Conservation (phyloP, 2,113 vertebrate species). For the Pelvicachromis taeniatus region DNA sequence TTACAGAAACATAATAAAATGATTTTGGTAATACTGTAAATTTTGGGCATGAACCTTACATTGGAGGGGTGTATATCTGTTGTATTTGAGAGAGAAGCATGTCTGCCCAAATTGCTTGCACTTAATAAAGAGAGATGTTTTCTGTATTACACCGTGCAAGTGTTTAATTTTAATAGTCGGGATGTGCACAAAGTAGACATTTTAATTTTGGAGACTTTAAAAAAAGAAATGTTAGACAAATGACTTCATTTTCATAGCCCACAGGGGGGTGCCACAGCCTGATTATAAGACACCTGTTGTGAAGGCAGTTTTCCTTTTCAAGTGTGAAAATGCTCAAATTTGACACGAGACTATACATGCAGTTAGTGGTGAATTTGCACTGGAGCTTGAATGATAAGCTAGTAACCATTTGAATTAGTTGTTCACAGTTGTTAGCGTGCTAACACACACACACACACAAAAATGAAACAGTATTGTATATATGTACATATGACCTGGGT, state of each 20-base stretch:
- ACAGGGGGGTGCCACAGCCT: background rate
- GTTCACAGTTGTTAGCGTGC: background rate
- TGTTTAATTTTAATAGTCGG: background rate
- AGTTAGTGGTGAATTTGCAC: background rate
- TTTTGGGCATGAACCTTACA: background rate
- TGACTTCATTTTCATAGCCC: background rate
- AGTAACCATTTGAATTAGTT: background rate
- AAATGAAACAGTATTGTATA: background rate
- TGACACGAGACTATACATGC: background rate
- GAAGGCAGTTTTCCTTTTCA: background rate
- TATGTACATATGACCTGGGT: background rate
- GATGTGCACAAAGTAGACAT: background rate
- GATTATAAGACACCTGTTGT: background rate
- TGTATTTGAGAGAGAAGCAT: background rate
- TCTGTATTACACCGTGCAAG: background rate
- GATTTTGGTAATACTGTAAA: background rate
- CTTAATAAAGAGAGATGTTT: conserved; percentile 6
- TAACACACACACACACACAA: background rate
- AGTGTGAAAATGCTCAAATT: background rate
- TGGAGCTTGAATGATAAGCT: background rate
- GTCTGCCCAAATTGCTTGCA: background rate
- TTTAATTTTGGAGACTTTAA: background rate
- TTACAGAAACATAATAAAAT: background rate
- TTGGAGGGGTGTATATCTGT: background rate
- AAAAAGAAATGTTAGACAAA: background rate